Percentiles rank a stretch among this genome's conserved stretches.
These are phyloP conservation scores for Ophioninae sp. DNA, from an alignment of 2,888 invertebrate species.

Conservation along the genomic window DNA sequence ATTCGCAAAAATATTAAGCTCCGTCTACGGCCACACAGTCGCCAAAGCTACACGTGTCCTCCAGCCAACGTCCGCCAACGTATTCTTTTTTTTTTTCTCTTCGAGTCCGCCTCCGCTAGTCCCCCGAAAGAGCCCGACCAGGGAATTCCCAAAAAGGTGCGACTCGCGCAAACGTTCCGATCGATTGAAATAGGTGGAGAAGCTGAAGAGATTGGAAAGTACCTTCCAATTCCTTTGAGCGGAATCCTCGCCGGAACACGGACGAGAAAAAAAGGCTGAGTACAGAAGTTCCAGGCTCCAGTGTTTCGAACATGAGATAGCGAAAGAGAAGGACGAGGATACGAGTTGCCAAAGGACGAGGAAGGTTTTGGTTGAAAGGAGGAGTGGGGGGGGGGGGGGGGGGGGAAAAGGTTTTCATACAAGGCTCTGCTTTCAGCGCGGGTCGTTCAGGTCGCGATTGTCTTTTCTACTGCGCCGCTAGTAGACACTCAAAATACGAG, in stretches of 20 bases:
- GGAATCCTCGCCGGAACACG: slow-evolving; percentile 12
- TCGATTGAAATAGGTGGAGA: slow-evolving; percentile 57
- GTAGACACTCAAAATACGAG: slow-evolving; percentile 22
- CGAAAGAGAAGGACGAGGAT: slow-evolving; percentile 21
- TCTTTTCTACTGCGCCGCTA: slow-evolving; percentile 58
- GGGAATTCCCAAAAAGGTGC: slow-evolving; percentile 69
- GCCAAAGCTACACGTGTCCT: neutral
- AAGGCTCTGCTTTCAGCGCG: slow-evolving; percentile 77
- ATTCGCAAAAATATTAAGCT: neutral
- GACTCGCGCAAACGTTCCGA: slow-evolving; percentile 56
- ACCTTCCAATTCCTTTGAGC: slow-evolving; percentile 1
- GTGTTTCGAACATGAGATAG: neutral
- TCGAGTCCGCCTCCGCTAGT: slow-evolving; percentile 48
- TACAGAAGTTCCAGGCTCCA: slow-evolving; percentile 29
- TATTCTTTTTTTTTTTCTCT: slow-evolving; percentile 3
- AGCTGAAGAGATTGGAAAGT: slow-evolving; percentile 1
- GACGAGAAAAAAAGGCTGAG: slow-evolving; percentile 11
- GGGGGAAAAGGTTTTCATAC: slow-evolving; percentile 70
- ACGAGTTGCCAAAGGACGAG: neutral
- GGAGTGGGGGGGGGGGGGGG: slow-evolving; percentile 34
- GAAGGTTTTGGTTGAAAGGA: neutral
- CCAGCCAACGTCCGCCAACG: neutral
- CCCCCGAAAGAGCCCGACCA: slow-evolving; percentile 10
- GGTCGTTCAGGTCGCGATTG: slow-evolving; percentile 77
- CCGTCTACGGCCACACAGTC: neutral